phyloP scores from a whole-genome alignment of 2,888 invertebrate species.

The Parnassius orleans region DNA sequence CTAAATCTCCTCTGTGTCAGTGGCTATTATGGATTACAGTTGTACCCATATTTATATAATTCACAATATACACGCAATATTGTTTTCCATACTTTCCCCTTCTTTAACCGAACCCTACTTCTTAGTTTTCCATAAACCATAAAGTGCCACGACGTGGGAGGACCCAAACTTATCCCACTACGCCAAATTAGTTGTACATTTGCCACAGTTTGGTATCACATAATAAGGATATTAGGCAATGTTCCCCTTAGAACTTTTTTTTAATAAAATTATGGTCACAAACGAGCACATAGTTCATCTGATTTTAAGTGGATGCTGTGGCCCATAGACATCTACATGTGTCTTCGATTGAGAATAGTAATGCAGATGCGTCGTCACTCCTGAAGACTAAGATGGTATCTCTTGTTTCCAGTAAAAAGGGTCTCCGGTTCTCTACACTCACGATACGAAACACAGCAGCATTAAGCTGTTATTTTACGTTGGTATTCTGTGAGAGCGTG shows the following conservation, averaged over 20 bases:
- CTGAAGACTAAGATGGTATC: no score
- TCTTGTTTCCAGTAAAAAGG: no score
- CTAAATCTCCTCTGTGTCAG: slow-evolving; percentile 5
- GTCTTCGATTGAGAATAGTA: no score
- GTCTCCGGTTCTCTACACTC: no score
- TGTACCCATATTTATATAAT: slow-evolving; percentile 13
- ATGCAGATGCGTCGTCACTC: no score
- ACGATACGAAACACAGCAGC: no score
- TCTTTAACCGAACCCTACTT: not conserved
- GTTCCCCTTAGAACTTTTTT: slow-evolving; percentile 12
- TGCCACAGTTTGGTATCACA: slow-evolving; percentile 40
- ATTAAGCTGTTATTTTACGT: no score
- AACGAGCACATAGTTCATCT: no score
- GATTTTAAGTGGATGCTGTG: no score
- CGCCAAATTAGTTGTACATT: slow-evolving; percentile 59
- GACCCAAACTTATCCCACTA: slow-evolving; percentile 67
- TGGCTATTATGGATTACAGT: slow-evolving; percentile 26
- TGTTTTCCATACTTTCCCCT: slow-evolving; percentile 10
- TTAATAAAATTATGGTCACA: not conserved
- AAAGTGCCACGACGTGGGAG: slow-evolving; percentile 47
- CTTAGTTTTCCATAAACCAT: slow-evolving; percentile 44
- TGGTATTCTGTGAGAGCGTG: no score
- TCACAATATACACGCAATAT: not conserved
- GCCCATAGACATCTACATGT: no score
- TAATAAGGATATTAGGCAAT: slow-evolving; percentile 42